Percentiles rank a stretch among this genome's conserved stretches.
Conservation (phyloP, 1,140 invertebrate species). For the Zaprionus ornatus region DNA sequence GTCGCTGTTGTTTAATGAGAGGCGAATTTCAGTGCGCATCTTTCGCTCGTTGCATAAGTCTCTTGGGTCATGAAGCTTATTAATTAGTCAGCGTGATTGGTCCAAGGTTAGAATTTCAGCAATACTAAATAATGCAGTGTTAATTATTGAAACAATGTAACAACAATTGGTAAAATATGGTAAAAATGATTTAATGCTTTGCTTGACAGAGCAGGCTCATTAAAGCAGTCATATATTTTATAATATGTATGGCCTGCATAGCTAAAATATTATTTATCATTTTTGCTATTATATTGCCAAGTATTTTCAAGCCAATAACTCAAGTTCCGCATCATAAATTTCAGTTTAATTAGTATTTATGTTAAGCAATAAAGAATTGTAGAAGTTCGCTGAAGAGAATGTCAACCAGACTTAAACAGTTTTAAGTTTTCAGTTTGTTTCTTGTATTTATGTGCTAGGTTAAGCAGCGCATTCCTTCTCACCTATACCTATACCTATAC, state of each 20-base stretch:
- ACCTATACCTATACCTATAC: no score
- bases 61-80: slow-evolving; percentile 6
- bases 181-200: no score
- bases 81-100: background rate
- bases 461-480: no score
- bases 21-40: background rate
- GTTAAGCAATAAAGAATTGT: background rate
- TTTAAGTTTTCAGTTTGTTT: background rate
- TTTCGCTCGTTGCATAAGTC: background rate
- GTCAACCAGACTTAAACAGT: background rate
- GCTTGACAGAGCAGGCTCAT: no score
- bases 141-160: background rate
- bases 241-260: background rate
- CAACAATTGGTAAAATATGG: background rate
- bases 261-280: background rate
- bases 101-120: slow-evolving; percentile 11
- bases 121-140: background rate
- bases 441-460: background rate
- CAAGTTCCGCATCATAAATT: background rate
- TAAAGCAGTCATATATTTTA: background rate
- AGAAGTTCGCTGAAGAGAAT: background rate
- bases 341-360: background rate
- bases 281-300: background rate
- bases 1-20: background rate
- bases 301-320: background rate